Conservation (phyloP, 1,140 invertebrate genomes). For the Drosophila kurseongensis region DNA sequence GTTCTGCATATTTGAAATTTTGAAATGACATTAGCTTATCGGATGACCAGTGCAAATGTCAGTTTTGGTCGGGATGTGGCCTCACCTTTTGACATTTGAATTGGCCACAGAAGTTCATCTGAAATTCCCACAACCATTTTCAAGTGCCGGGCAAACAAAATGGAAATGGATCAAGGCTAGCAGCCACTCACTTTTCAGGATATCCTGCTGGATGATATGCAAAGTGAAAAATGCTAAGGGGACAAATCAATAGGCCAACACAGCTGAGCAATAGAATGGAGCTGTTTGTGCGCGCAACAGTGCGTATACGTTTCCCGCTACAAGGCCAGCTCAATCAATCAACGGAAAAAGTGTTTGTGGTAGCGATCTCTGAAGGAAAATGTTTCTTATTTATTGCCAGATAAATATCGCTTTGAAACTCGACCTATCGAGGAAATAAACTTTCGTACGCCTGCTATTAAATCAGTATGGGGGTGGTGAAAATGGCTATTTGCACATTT, state of each 20-base stretch:
- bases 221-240: conserved; percentile 25
- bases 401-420: neutral
- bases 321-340: conserved; percentile 48
- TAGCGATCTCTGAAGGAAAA: conserved; percentile 3
- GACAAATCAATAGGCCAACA: conserved; percentile 42
- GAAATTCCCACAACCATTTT: conserved; percentile 4
- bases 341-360: conserved; percentile 46
- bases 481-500: conserved; percentile 59
- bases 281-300: conserved; percentile 45
- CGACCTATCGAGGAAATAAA: neutral
- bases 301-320: conserved; percentile 55
- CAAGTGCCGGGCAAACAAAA: conserved; percentile 33
- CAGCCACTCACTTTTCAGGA: conserved; percentile 26
- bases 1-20: neutral
- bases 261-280: conserved; percentile 16
- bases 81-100: conserved; percentile 59
- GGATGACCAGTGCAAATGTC: conserved; percentile 14
- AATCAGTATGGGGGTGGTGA: conserved; percentile 4
- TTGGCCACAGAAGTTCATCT: conserved; percentile 14
- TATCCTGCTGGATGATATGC: conserved; percentile 36
- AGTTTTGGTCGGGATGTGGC: conserved; percentile 5
- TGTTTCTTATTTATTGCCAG: conserved; percentile 38
- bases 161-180: conserved; percentile 38
- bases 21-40: conserved; percentile 21
- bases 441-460: conserved; percentile 7